Percentiles rank a stretch among this genome's conserved stretches.
Evolutionary conservation across 2,888 invertebrate species (phyloP).

Genomic region (Hirtodrosophila cameraria): DNA sequence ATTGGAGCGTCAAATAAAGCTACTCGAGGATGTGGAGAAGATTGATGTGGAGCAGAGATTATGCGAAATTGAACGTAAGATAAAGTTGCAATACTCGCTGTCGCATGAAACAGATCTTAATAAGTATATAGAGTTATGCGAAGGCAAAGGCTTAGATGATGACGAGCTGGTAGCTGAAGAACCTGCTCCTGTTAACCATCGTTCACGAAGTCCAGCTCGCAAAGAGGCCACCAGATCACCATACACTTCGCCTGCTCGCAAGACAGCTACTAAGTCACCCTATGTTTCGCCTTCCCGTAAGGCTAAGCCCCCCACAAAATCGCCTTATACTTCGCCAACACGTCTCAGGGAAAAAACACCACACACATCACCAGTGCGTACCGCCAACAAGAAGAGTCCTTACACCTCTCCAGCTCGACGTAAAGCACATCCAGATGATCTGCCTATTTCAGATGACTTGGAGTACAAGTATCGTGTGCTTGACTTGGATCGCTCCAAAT

Average conservation of each 20-base stretch:
- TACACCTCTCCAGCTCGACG: conserved; percentile 63
- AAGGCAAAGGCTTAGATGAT: conserved; percentile 75
- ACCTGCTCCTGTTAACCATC: conserved; percentile 15
- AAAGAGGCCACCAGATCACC: conserved; percentile 53
- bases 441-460: conserved; percentile 68
- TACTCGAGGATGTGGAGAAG: conserved; percentile 81
- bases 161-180: conserved; percentile 36
- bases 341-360: conserved; percentile 53
- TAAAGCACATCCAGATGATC: conserved; percentile 40
- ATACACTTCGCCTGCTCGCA: conserved; percentile 63
- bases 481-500: conserved; percentile 73
- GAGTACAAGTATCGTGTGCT: conserved; percentile 77
- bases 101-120: conserved; percentile 80
- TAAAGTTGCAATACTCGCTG: conserved; percentile 79
- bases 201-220: conserved; percentile 63
- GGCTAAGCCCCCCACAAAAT: conserved; percentile 24
- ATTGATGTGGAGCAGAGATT: conserved; percentile 80
- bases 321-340: conserved; percentile 64
- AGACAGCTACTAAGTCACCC: conserved; percentile 47
- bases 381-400: conserved; percentile 41
- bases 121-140: conserved; percentile 78
- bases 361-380: conserved; percentile 61
- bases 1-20: conserved; percentile 79
- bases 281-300: conserved; percentile 64
- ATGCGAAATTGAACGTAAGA: conserved; percentile 79